Evolutionary conservation across 2,797 vertebrate genomes (phyloP).

Genomic region (Momotus momota): DNA sequence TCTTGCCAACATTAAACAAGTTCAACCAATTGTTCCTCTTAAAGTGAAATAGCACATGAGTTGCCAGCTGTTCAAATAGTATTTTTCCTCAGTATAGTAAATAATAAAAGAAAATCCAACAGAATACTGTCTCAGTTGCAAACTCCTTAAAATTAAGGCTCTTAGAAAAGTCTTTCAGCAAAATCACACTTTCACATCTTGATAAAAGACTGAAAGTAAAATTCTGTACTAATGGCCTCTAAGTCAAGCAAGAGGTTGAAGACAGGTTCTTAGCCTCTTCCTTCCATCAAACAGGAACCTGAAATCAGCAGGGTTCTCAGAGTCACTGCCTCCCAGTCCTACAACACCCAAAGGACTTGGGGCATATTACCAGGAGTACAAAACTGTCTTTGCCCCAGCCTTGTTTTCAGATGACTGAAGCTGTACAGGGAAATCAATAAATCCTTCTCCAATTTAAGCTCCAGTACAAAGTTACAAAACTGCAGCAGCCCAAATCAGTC

Average conservation of each 20-base stretch:
- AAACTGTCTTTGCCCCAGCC: background rate
- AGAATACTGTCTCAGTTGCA: background rate
- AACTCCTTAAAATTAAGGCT: background rate
- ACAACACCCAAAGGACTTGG: background rate
- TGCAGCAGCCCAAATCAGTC: background rate
- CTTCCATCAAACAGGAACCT: background rate
- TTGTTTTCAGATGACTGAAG: background rate
- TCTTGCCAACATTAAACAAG: slow-evolving; percentile 56
- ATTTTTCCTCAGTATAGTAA: background rate
- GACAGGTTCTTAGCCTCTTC: background rate
- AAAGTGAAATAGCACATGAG: slow-evolving; percentile 15
- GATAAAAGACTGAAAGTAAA: background rate
- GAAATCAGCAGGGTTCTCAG: background rate
- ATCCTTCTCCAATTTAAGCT: background rate
- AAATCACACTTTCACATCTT: background rate
- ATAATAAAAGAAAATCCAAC: background rate
- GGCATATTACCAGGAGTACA: background rate
- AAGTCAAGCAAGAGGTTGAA: background rate
- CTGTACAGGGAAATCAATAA: background rate
- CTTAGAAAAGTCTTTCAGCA: background rate
- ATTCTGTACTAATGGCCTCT: background rate
- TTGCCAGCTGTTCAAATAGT: background rate
- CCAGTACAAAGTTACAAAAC: background rate
- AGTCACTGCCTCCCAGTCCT: background rate
- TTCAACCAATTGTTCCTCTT: slow-evolving; percentile 52